Percentiles rank a stretch among this genome's conserved stretches.
Conservation (phyloP, 1,140 invertebrate genomes). For the Heliconius melpomene region DNA sequence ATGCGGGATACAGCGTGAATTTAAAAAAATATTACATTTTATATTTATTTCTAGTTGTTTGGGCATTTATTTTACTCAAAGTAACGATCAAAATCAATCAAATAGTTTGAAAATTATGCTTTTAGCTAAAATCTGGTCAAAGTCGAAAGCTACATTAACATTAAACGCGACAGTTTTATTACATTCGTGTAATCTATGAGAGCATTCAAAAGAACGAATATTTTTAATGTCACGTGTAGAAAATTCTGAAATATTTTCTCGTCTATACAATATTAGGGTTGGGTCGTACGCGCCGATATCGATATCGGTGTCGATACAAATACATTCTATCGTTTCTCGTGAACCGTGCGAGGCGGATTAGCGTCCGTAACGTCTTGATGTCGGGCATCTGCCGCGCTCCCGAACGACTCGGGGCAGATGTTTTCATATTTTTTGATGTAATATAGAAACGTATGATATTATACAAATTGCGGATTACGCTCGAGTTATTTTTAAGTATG, state of each 20-base stretch:
- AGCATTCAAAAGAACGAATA: slow-evolving; percentile 14
- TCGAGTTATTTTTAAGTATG: slow-evolving; percentile 40
- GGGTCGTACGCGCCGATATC: slow-evolving; percentile 2
- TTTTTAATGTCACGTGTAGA: slow-evolving; percentile 13
- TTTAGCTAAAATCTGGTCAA: slow-evolving; percentile 13
- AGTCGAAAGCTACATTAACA: slow-evolving; percentile 17
- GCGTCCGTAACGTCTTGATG: slow-evolving; percentile 73
- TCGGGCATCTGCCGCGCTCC: slow-evolving; percentile 63
- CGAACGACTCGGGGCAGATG: slow-evolving; percentile 59
- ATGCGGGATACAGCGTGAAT: too few relatives aligned
- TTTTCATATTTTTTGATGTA: slow-evolving; percentile 67
- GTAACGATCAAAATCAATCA: slow-evolving; percentile 3
- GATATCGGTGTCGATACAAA: slow-evolving; percentile 34
- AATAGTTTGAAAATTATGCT: not conserved
- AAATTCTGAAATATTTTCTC: slow-evolving; percentile 27
- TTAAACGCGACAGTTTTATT: slow-evolving; percentile 20
- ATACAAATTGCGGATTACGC: slow-evolving; percentile 49
- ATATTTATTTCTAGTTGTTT: not conserved
- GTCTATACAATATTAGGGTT: slow-evolving; percentile 23
- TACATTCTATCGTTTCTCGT: slow-evolving; percentile 60
- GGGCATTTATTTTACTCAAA: not conserved
- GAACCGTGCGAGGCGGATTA: slow-evolving; percentile 65
- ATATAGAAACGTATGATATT: slow-evolving; percentile 46
- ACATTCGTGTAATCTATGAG: slow-evolving; percentile 15
- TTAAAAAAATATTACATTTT: not conserved